phyloP scores from a whole-genome alignment of 2,113 vertebrate species.

The Cairina moschata region DNA sequence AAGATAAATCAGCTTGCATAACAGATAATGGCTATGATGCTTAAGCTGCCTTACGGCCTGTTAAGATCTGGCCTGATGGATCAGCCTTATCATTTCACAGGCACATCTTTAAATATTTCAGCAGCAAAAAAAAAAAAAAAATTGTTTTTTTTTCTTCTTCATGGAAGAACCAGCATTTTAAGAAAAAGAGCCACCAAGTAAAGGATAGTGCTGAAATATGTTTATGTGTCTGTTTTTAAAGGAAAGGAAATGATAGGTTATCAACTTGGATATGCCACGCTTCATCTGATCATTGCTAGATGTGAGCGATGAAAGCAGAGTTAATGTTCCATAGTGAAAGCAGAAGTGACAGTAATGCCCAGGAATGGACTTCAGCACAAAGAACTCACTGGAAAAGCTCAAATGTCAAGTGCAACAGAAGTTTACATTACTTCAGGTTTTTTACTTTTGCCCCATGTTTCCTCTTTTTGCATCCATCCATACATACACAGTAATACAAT shows the following conservation, averaged over 20 bases:
- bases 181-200: not conserved
- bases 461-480: not conserved
- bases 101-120: not conserved
- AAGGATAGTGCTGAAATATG: not conserved
- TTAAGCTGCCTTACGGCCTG: not conserved
- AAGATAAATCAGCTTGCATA: not conserved
- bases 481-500: not conserved
- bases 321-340: conserved; percentile 42
- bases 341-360: conserved; percentile 49
- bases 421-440: conserved; percentile 46
- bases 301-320: conserved; percentile 59
- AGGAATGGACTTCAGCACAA: conserved; percentile 56
- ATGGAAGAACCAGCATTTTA: not conserved
- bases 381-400: conserved; percentile 40
- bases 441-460: not conserved
- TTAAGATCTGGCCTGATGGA: not conserved
- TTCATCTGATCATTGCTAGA: conserved; percentile 43
- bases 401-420: conserved; percentile 54
- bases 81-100: not conserved
- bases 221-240: not conserved
- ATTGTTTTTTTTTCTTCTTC: not conserved
- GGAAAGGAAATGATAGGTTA: conserved; percentile 51
- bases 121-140: not conserved
- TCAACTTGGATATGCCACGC: conserved; percentile 42
- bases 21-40: accelerated